A percentile compares a stretch with the other conserved stretches of the same genome.
phyloP scores from a whole-genome alignment of 2,888 invertebrate species.

The Odontocolon sp. region DNA sequence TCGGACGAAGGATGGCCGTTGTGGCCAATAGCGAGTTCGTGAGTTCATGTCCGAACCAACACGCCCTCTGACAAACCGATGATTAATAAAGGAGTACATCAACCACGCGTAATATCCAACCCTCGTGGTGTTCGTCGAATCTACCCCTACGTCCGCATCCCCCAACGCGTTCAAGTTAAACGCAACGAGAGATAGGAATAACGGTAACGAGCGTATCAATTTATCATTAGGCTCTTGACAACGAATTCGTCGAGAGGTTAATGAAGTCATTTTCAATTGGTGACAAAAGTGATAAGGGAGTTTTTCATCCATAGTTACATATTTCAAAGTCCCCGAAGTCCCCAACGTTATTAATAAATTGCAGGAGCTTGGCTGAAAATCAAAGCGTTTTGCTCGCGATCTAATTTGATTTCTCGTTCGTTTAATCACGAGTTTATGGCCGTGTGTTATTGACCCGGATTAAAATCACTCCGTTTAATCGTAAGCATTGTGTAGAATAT shows the following conservation, averaged over 20 bases:
- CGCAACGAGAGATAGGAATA: constrained; percentile 15
- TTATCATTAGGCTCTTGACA: constrained; percentile 45
- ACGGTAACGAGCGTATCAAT: constrained; percentile 59
- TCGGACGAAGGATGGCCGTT: constrained; percentile 29
- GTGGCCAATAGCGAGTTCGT: constrained; percentile 16
- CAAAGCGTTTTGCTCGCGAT: no score
- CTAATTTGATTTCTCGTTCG: constrained; percentile 22
- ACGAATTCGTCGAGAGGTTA: constrained; percentile 9
- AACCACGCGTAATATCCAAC: constrained; percentile 39
- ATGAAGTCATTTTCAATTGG: constrained; percentile 16
- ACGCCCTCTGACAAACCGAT: constrained; percentile 52
- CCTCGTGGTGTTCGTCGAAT: constrained; percentile 35
- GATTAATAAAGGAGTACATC: constrained; percentile 61
- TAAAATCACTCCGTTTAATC: constrained; percentile 27
- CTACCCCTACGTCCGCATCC: constrained; percentile 7
- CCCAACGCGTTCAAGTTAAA: constrained; percentile 22
- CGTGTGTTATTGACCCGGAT: constrained; percentile 49
- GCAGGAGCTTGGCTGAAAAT: no score
- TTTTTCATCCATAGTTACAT: no score
- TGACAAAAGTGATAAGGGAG: constrained; percentile 1
- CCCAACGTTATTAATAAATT: no score
- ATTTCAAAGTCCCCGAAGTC: no score
- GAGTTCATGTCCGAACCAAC: constrained; percentile 38
- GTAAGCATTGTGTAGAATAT: constrained; percentile 3
- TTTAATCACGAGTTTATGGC: constrained; percentile 34